These are phyloP conservation scores for Drosophila sordidapex DNA, from an alignment of 2,888 invertebrate genomes.

Conservation along the genomic window DNA sequence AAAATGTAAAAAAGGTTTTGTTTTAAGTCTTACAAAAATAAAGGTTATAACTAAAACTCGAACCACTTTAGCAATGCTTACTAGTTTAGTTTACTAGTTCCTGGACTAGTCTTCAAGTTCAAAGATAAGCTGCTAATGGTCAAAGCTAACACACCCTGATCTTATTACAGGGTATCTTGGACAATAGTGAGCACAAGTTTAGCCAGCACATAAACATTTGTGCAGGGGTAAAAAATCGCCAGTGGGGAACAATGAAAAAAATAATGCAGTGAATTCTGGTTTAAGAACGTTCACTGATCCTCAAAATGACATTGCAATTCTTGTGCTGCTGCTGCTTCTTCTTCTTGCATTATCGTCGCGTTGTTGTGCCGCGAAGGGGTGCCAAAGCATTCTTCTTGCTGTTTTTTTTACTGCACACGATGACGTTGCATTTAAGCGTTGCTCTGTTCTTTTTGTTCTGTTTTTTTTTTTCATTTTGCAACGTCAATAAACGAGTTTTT, in stretches of 20 bases:
- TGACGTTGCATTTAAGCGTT: conserved; percentile 69
- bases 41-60: not conserved
- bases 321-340: conserved; percentile 3
- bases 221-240: conserved; percentile 25
- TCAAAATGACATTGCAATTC: conserved; percentile 43
- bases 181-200: not conserved
- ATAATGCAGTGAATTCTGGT: conserved; percentile 52
- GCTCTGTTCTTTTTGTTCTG: conserved; percentile 14
- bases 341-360: conserved; percentile 7
- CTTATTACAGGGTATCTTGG: conserved; percentile 2
- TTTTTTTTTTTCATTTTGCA: conserved; percentile 38
- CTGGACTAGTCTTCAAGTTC: not conserved
- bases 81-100: not conserved
- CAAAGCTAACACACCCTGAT: not conserved
- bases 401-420: conserved; percentile 28
- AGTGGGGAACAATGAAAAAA: conserved; percentile 22
- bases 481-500: conserved; percentile 63
- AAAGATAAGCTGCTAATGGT: not conserved
- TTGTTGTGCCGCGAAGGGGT: conserved; percentile 26
- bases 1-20: too few relatives aligned
- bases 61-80: not conserved
- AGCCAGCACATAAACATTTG: conserved; percentile 23
- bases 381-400: conserved; percentile 18
- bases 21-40: too few relatives aligned
- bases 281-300: conserved; percentile 56